Percentiles rank a stretch among this genome's conserved stretches.
Evolutionary conservation across 2,888 invertebrate genomes (phyloP).

Genomic region (Lepas anatifera): DNA sequence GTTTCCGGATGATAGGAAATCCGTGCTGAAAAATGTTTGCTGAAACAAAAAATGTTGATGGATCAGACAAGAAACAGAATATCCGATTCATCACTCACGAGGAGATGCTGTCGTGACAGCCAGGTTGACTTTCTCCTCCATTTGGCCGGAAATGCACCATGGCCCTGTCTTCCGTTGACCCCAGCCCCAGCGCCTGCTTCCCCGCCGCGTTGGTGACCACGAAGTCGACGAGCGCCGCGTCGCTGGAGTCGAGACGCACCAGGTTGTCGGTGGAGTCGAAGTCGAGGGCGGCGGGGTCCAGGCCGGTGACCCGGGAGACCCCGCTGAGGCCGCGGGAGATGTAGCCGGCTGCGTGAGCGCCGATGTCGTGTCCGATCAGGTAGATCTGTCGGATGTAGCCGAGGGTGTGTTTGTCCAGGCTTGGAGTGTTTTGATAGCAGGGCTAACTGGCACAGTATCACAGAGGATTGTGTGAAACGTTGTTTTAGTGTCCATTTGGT

Average conservation of each 20-base stretch:
- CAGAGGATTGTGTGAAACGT: no score
- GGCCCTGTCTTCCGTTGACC: conserved; percentile 21
- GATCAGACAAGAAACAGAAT: no score
- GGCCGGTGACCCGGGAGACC: conserved; percentile 16
- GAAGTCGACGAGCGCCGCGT: background rate
- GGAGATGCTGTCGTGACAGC: conserved; percentile 18
- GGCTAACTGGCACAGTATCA: no score
- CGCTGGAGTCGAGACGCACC: background rate
- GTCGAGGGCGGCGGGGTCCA: conserved; percentile 1
- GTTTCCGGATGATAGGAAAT: no score
- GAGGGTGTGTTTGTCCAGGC: no score
- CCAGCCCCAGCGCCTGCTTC: conserved; percentile 11
- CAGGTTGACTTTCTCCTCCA: conserved; percentile 22
- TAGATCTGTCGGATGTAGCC: background rate
- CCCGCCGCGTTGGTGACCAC: background rate
- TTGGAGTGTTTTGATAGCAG: no score
- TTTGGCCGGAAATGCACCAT: conserved; percentile 23
- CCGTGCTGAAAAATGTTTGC: no score
- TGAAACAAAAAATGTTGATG: no score
- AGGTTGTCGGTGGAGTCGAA: background rate
- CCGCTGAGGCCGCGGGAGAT: conserved; percentile 33
- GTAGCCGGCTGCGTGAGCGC: conserved; percentile 45
- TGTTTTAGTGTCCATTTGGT: no score
- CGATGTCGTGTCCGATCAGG: conserved; percentile 29
- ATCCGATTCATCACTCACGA: background rate